A percentile compares a stretch with the other conserved stretches of the same genome.
These are phyloP conservation scores for Xylocampa areola DNA, from an alignment of 2,888 invertebrate genomes.

Conservation along the genomic window DNA sequence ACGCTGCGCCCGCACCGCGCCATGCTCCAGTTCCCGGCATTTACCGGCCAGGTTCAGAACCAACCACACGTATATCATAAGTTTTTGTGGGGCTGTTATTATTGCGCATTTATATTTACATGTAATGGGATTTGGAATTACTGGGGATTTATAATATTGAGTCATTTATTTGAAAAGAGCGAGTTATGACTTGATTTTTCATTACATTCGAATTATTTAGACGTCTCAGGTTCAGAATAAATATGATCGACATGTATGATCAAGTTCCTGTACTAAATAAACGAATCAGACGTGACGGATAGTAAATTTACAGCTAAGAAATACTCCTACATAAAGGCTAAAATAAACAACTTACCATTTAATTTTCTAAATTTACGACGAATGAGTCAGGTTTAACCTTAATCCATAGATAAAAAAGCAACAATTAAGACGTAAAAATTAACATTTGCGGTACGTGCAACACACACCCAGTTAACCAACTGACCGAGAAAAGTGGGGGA, in stretches of 20 bases:
- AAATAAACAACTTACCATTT: not conserved
- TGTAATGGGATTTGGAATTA: not conserved
- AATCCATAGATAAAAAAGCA: constrained; percentile 57
- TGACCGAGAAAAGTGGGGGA: constrained; percentile 63
- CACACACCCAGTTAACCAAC: constrained; percentile 61
- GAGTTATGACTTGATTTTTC: no score
- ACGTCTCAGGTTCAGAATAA: no score
- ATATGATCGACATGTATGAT: no score
- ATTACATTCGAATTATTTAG: no score
- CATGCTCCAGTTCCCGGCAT: no score
- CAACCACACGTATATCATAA: constrained; percentile 8
- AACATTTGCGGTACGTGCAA: constrained; percentile 59
- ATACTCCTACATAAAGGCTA: no score
- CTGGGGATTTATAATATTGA: no score
- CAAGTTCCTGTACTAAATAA: no score
- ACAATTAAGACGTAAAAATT: constrained; percentile 59
- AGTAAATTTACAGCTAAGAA: no score
- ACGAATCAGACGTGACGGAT: no score
- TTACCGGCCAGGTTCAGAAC: constrained; percentile 29
- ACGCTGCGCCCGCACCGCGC: constrained; percentile 56
- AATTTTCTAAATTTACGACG: constrained; percentile 11
- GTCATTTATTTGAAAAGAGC: no score
- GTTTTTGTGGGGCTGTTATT: constrained; percentile 33
- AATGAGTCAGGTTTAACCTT: constrained; percentile 54
- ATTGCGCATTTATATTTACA: constrained; percentile 13